A percentile compares a stretch with the other conserved stretches of the same genome.
These are phyloP conservation scores for Gambelia wislizenii DNA, from an alignment of 2,797 vertebrate genomes.

Conservation along the genomic window DNA sequence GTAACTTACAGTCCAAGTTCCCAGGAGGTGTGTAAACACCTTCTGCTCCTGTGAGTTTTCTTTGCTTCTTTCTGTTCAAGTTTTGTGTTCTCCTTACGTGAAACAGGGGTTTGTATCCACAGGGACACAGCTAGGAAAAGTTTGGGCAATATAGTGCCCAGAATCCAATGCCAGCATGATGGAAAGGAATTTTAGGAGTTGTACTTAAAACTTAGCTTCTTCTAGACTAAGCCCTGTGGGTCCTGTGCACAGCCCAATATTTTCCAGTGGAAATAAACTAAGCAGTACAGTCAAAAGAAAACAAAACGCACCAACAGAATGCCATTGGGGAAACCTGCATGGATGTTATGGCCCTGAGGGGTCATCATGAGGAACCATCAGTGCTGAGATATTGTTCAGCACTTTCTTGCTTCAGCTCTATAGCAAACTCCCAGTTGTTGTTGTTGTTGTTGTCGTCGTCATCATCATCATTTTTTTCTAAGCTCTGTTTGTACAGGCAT, in stretches of 20 bases:
- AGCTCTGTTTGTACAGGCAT: too few species aligned
- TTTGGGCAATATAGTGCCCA: background rate
- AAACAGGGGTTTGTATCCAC: background rate
- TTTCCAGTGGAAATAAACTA: too few species aligned
- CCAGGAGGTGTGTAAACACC: slow-evolving; percentile 21
- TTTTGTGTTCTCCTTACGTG: background rate
- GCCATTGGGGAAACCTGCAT: too few species aligned
- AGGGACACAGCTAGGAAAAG: background rate
- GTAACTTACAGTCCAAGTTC: slow-evolving; percentile 13
- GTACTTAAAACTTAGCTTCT: too few species aligned
- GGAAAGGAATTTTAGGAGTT: background rate
- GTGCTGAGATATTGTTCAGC: background rate
- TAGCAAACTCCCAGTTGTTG: too few species aligned
- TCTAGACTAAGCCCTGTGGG: too few species aligned
- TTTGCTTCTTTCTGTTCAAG: background rate
- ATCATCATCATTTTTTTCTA: too few species aligned
- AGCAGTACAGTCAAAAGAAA: too few species aligned
- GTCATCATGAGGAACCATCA: too few species aligned
- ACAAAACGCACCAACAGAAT: too few species aligned
- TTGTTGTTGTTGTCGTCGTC: too few species aligned
- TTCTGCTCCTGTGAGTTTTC: background rate
- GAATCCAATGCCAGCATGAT: background rate
- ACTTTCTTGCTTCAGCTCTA: background rate
- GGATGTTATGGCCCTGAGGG: background rate
- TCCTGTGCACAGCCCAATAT: too few species aligned